Evolutionary conservation across 2,113 vertebrate genomes (phyloP), one percentile per base, ranked within the genome.

Genomic region (Eonycteris spelaea): DNA sequence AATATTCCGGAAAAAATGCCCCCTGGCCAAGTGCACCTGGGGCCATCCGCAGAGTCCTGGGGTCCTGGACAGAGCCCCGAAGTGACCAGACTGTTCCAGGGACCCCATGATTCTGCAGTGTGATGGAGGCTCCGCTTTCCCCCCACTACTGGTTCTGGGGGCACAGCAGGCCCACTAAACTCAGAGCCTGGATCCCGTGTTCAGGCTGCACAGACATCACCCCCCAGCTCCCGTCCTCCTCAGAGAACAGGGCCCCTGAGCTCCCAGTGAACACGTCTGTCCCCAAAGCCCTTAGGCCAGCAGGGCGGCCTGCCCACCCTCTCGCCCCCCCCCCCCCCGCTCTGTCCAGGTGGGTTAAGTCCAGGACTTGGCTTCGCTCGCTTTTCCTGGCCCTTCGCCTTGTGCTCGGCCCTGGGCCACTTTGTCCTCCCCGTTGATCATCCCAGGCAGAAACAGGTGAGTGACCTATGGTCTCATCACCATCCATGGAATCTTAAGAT

Each of bases 391-490:
- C 57, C 43, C 21, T 38, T 19, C 0, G 1, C 30, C 61, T 63
- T 14, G 19, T 28, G 26, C 6, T 68, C 1, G 2, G 9, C 53
- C 10, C 43, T 73, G 43, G 21, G 19, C 73, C 48, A 18, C 67
- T 7, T 24, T 6, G 1, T 35, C 55, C 45, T 67, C 18, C 3
- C 57, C 14, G 78, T 43, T 7, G 21, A 38, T 3, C 63, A 19
- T 59, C 38, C 35, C 0, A 0, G 53, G 65, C 38, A 30, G 53
- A 26, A 75, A 40, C 53, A 7, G 22, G 5, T 7, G 14, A 16
- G 24, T 35, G 38, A 67, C 88, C 0, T 2, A 26, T 0, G 30
- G 70, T 40, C 33, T 51, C 0, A 0, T 51, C 7, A 0, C 43
- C 18, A 1, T 22, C 11, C 0, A 10, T 51, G 85, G 75, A 33